These are phyloP conservation scores for Thymelicus acteon DNA, from an alignment of 2,888 invertebrate species.

Conservation along the genomic window DNA sequence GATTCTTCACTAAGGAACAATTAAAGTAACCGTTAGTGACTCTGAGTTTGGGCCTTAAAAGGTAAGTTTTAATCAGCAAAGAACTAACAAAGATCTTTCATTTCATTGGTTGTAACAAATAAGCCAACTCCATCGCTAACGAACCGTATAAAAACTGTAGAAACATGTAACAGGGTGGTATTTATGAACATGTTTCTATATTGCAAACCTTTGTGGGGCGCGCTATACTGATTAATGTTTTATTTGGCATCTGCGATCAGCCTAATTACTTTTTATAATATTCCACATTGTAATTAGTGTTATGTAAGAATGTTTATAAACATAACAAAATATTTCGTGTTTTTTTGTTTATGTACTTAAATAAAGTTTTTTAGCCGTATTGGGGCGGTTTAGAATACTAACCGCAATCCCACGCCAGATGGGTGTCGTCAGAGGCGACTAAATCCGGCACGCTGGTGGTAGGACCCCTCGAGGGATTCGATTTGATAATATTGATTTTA, in stretches of 20 bases:
- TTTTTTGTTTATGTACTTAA: too few species aligned
- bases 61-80: background rate
- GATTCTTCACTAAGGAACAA: too few species aligned
- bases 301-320: background rate
- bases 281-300: background rate
- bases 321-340: too few species aligned
- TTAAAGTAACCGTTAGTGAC: too few species aligned
- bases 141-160: slow-evolving; percentile 13
- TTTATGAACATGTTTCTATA: slow-evolving; percentile 1
- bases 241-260: slow-evolving; percentile 5
- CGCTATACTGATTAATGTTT: slow-evolving; percentile 3
- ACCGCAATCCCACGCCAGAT: too few species aligned
- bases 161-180: slow-evolving; percentile 1
- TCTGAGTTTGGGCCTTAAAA: too few species aligned
- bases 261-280: background rate
- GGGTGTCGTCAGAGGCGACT: too few species aligned
- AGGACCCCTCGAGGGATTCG: too few species aligned
- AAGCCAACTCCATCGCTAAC: slow-evolving; percentile 18
- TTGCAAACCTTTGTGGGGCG: slow-evolving; percentile 6
- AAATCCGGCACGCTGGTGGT: too few species aligned
- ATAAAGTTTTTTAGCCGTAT: too few species aligned
- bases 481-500: too few species aligned
- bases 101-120: slow-evolving; percentile 12
- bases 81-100: background rate
- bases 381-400: too few species aligned